Base-by-base conservation (phyloP, 2,797 vertebrate genomes). In the Iguana delicatissima region DNA sequence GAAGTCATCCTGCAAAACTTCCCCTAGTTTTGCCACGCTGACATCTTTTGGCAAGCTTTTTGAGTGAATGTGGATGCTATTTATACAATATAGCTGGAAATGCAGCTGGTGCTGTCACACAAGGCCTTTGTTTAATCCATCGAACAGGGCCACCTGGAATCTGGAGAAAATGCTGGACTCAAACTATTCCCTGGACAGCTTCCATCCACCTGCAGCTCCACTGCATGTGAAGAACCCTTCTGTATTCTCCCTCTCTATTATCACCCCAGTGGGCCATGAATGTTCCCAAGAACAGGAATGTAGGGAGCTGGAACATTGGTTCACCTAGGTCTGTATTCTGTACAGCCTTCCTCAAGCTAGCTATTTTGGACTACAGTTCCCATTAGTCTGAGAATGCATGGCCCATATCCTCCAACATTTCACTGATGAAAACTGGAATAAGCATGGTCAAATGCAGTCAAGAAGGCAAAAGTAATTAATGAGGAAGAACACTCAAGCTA, bases 161-260 rank as follows among this genome's bases (percentile, higher is more conserved):
- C 46, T 42, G 69, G 26, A 55, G 12, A 79, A 50, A 38, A 38
- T 42, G 55, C 57, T 22, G 62, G 26, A 89, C 22, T 74, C 55
- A 80, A 46, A 72, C 62, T 18, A 16, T 32, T 77, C 5, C 55
- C 69, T 46, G 50, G 67, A 22, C 16, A 46, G n/a, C 64, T 50
- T 69, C 22, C 50, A 26, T 88, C 50, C 50, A 72, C 42, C 62
- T 88, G 77, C 64, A 88, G 46, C 62, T 88, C 67, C 67, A 42
- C 42, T 55, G 50, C 22, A 29, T 62, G n/a, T 18, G 26, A 64
- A 79, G 9, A n/a, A 73, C 62, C 16, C 29, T 9, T 89, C 50
- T 12, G 4, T 13, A 38, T 89, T 32, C 29, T 4, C 22, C 55
- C 55, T 57, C 32, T 52, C 29, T 52, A 64, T 29, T 59, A 82